Base-by-base conservation (phyloP, 1,140 invertebrate genomes). In the Drosophila nebulosa region DNA sequence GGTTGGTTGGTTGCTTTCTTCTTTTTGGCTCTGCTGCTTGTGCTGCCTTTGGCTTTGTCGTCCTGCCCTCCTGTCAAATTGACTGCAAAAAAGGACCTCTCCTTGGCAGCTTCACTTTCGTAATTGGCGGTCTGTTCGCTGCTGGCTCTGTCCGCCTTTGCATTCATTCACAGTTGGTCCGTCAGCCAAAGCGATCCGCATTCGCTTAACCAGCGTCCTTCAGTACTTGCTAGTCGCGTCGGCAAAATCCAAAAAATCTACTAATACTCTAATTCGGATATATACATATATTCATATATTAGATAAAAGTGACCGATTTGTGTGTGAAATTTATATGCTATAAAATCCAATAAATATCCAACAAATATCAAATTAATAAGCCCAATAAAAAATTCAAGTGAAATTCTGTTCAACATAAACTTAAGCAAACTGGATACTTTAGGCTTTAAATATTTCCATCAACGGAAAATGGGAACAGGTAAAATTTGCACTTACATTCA, bases 401-500 rank as follows among this genome's bases (percentile, higher is more conserved):
- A 57, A 58, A 60, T 56, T 52, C 62, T 35, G 46, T 36, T 42
- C 69, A 63, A 50, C 64, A 39, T 72, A 67, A 58, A 77, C 53
- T 35, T 50, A 58, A 70, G 64, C 90, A 91, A 70, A 69, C 90
- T 91, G 90, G 90, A 91, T 91, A 91, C 90, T 52, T 68, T 91
- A 69, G 89, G 90, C 32, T 91, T 91, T 64, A 91, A 91, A 79
- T 91, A 90, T 74, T 91, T 91, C 90, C 90, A 91, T 78, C 90
- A 91, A 67, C 84, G 90, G 85, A 91, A 91, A 91, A 91, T 91
- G 90, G 90, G 90, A 57, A 91, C 90, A 89, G 90, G 90, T 91
- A 89, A 73, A 66, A 32, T 12, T 30, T 46, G n/a, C 5, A 16
- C 36, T 36, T 12, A 14, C 0, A 24, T n/a, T n/a, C 14, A 0